Percentiles rank a stretch among this genome's conserved stretches.
These are phyloP conservation scores for Thermophis baileyi DNA, from an alignment of 2,113 vertebrate genomes.

Conservation along the genomic window DNA sequence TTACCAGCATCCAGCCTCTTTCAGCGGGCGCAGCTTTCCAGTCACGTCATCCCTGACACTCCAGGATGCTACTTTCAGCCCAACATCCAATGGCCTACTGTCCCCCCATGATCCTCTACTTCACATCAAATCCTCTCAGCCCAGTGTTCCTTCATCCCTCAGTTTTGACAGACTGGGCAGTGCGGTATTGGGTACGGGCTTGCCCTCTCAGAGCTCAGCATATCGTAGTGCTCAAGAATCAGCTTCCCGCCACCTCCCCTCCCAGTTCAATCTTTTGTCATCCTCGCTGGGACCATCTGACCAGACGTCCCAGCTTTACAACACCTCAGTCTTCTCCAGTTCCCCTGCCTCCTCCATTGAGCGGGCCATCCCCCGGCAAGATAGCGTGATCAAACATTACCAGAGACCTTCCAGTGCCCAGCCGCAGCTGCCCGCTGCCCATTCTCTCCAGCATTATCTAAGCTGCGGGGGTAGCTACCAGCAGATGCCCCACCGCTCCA, in stretches of 20 bases:
- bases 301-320: constrained; percentile 85
- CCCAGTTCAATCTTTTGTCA: constrained; percentile 91
- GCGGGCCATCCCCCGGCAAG: constrained; percentile 83
- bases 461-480: constrained; percentile 90
- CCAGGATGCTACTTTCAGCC: constrained; percentile 91
- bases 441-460: constrained; percentile 89
- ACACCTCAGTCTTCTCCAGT: constrained; percentile 84
- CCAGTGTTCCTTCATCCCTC: constrained; percentile 76
- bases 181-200: constrained; percentile 71
- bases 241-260: constrained; percentile 79
- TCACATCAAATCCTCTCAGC: constrained; percentile 80
- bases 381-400: constrained; percentile 97
- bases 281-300: constrained; percentile 82
- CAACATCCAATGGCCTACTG: constrained; percentile 86
- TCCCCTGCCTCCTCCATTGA: constrained; percentile 77
- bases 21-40: constrained; percentile 89
- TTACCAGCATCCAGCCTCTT: constrained; percentile 93
- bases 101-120: constrained; percentile 84
- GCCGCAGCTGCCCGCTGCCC: constrained; percentile 76
- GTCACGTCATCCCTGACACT: constrained; percentile 83
- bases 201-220: constrained; percentile 63
- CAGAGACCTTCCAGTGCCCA: constrained; percentile 84
- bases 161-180: constrained; percentile 77
- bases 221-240: constrained; percentile 75
- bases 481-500: constrained; percentile 77